A percentile compares a stretch with the other conserved stretches of the same genome.
These are phyloP conservation scores for Clupea harengus DNA, from an alignment of 2,113 vertebrate species.

Conservation along the genomic window DNA sequence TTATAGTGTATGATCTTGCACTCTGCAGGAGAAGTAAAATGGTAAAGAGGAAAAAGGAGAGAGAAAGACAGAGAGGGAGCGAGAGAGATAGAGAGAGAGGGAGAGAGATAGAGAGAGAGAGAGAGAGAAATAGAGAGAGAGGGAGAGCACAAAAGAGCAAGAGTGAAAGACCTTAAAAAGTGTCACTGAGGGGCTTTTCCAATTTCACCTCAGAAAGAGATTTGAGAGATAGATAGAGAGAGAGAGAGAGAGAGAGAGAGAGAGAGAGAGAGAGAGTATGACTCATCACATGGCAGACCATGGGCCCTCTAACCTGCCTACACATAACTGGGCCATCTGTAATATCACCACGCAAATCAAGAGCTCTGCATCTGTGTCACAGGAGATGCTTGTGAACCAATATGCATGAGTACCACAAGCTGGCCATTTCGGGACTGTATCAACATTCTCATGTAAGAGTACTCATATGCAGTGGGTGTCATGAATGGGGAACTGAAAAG, in stretches of 20 bases:
- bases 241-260: not conserved
- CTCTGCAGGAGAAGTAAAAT: not conserved
- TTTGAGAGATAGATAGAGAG: not conserved
- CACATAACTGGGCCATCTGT: slow-evolving; percentile 17
- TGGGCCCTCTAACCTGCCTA: slow-evolving; percentile 40
- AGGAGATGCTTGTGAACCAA: not conserved
- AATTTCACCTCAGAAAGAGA: not conserved
- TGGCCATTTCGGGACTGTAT: not conserved
- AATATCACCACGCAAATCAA: not conserved
- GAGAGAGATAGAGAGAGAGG: slow-evolving; percentile 28
- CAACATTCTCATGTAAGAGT: not conserved
- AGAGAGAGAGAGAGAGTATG: slow-evolving; percentile 35
- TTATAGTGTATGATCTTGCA: not conserved
- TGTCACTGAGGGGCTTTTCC: not conserved
- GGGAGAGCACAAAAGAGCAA: slow-evolving; percentile 13
- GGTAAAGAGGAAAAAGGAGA: not conserved
- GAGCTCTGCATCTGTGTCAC: not conserved
- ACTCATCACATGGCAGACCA: slow-evolving; percentile 50
- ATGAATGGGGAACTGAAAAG: not conserved
- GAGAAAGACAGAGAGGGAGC: not conserved
- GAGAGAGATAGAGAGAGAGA: not conserved
- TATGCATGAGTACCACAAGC: not conserved
- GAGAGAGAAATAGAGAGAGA: slow-evolving; percentile 1
- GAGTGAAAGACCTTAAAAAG: too few relatives aligned
- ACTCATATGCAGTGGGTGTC: not conserved